These are phyloP conservation scores for Blennius ocellaris DNA, from an alignment of 2,113 vertebrate genomes.

Conservation along the genomic window DNA sequence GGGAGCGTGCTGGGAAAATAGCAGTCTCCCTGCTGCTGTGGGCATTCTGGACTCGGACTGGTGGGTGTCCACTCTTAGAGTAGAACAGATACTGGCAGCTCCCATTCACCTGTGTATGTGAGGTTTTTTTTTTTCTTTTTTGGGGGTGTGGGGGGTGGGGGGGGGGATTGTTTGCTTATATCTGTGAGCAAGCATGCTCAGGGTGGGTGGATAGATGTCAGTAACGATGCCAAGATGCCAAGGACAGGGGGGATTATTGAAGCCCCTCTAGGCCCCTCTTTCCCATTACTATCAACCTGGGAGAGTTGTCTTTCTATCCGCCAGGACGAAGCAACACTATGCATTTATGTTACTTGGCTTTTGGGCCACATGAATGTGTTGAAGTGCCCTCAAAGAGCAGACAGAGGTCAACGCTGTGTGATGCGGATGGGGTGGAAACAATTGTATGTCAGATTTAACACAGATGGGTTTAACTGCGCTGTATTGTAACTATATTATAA, in stretches of 20 bases:
- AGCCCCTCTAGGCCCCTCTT: constrained; percentile 53
- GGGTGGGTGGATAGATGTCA: constrained; percentile 77
- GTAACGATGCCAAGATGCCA: constrained; percentile 74
- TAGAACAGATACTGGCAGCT: constrained; percentile 60
- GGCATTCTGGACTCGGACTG: constrained; percentile 70
- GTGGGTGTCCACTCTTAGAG: constrained; percentile 68
- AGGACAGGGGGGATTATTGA: constrained; percentile 75
- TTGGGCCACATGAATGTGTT: constrained; percentile 45
- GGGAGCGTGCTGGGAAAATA: constrained; percentile 84
- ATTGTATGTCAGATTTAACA: constrained; percentile 24
- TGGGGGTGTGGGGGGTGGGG: too few species aligned
- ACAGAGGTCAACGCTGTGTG: constrained; percentile 47
- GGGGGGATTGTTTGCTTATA: constrained; percentile 31
- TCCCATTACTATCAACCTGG: constrained; percentile 70
- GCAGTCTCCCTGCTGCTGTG: constrained; percentile 67
- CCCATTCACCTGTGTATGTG: constrained; percentile 54
- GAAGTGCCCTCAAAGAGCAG: constrained; percentile 48
- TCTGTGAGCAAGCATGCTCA: constrained; percentile 24
- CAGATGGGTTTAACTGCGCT: constrained; percentile 40
- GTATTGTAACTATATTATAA: constrained; percentile 23
- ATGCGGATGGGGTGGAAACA: constrained; percentile 41
- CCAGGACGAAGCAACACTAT: constrained; percentile 61
- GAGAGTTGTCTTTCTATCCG: constrained; percentile 71
- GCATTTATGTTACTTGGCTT: constrained; percentile 63
- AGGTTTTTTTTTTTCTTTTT: not conserved